phyloP scores from a whole-genome alignment of 2,888 invertebrate genomes.

The Tachina grossa region DNA sequence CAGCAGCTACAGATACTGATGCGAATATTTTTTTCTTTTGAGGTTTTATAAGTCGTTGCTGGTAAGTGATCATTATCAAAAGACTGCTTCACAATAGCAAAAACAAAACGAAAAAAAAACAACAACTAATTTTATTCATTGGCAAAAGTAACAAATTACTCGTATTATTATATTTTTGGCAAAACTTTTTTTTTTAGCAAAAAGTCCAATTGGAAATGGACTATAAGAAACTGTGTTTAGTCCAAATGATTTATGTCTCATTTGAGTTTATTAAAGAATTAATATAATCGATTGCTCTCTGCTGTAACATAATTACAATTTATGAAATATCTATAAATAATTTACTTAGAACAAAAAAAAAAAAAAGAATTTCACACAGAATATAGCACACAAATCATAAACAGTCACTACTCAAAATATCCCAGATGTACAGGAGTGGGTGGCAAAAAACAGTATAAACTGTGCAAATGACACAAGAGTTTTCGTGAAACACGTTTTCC shows the following conservation, averaged over 20 bases:
- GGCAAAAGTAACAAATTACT: conserved; percentile 34
- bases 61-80: conserved; percentile 49
- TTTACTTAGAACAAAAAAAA: background rate
- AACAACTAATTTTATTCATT: background rate
- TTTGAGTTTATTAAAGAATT: background rate
- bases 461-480: too few relatives aligned
- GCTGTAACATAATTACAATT: background rate
- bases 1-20: conserved; percentile 26
- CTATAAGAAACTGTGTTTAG: background rate
- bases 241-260: background rate
- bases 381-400: too few relatives aligned
- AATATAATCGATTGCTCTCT: background rate
- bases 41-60: conserved; percentile 43
- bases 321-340: background rate
- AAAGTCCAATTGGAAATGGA: conserved; percentile 25
- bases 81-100: background rate
- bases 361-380: too few relatives aligned
- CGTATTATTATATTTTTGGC: conserved; percentile 49
- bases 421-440: too few relatives aligned
- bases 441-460: too few relatives aligned
- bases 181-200: background rate
- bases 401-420: too few relatives aligned
- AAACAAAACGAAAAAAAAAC: background rate
- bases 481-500: too few relatives aligned
- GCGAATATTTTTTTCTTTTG: conserved; percentile 18